These are phyloP conservation scores for Zaprionus lachaisei DNA, from an alignment of 1,140 invertebrate genomes.

Conservation along the genomic window DNA sequence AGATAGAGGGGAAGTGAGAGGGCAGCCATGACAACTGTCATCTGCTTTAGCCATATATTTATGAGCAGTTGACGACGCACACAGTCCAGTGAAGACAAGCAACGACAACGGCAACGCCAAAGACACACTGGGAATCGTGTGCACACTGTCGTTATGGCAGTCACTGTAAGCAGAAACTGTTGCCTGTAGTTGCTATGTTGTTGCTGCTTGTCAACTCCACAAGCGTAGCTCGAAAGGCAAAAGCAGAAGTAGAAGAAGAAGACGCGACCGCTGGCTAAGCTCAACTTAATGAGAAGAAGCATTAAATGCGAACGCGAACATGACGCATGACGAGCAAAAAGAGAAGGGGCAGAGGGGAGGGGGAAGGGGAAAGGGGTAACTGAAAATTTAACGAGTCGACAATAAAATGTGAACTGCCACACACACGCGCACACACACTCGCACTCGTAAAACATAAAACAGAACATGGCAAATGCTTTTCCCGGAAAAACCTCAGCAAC, in stretches of 20 bases:
- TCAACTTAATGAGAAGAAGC: slow-evolving; percentile 71
- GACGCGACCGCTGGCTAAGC: slow-evolving; percentile 17
- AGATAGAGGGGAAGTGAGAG: background rate
- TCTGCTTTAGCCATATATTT: slow-evolving; percentile 55
- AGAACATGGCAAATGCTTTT: slow-evolving; percentile 57
- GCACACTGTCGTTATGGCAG: background rate
- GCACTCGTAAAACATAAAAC: slow-evolving; percentile 29
- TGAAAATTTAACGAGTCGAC: slow-evolving; percentile 63
- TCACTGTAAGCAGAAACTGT: background rate
- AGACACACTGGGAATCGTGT: slow-evolving; percentile 20
- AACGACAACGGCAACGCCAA: background rate
- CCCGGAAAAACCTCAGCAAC: slow-evolving; percentile 57
- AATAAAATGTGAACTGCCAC: slow-evolving; percentile 71
- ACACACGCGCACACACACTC: slow-evolving; percentile 11
- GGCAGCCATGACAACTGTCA: slow-evolving; percentile 49
- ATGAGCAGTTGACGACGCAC: slow-evolving; percentile 65
- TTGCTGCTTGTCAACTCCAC: slow-evolving; percentile 29
- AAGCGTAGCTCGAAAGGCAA: background rate
- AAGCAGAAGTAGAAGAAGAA: background rate
- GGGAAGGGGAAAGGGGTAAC: slow-evolving; percentile 12
- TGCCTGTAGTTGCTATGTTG: slow-evolving; percentile 5
- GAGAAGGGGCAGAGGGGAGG: background rate
- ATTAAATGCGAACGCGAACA: slow-evolving; percentile 49
- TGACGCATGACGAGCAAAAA: slow-evolving; percentile 57
- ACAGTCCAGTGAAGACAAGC: background rate